Evolutionary conservation across 2,797 vertebrate genomes (phyloP).

Genomic region (Gymnoscopelus braueri): DNA sequence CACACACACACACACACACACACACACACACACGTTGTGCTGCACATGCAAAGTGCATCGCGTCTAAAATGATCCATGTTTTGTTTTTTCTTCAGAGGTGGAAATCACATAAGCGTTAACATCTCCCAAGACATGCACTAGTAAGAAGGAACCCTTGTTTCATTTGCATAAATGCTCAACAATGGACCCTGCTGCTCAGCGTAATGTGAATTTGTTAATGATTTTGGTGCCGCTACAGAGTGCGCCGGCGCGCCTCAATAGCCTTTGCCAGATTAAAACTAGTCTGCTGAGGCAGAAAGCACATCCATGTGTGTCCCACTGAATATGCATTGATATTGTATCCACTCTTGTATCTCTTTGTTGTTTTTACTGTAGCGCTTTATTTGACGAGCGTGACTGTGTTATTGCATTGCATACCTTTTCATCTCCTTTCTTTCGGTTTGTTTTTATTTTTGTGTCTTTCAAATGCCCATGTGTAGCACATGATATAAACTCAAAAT

Average conservation of each 20-base stretch:
- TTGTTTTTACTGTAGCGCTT: conserved; percentile 5
- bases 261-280: conserved; percentile 42
- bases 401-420: conserved; percentile 5
- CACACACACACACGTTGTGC: neutral
- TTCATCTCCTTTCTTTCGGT: conserved; percentile 12
- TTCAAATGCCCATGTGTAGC: too few species aligned
- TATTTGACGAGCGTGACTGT: conserved; percentile 12
- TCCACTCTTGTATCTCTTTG: conserved; percentile 20
- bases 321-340: conserved; percentile 15
- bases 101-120: conserved; percentile 61
- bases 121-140: conserved; percentile 74
- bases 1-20: neutral
- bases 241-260: conserved; percentile 33
- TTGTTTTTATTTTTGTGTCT: neutral
- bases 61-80: conserved; percentile 49
- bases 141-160: conserved; percentile 60
- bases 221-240: conserved; percentile 30
- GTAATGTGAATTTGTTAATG: conserved; percentile 57
- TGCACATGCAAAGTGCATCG: conserved; percentile 19
- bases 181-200: conserved; percentile 56
- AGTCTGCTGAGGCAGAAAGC: conserved; percentile 45
- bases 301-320: conserved; percentile 28
- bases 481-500: conserved; percentile 33
- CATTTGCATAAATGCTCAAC: conserved; percentile 76
- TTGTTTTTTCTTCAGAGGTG: conserved; percentile 63